phyloP scores from a whole-genome alignment of 37 sponge, comb jelly and placozoan genomes.

The Tethya wilhelma region DNA sequence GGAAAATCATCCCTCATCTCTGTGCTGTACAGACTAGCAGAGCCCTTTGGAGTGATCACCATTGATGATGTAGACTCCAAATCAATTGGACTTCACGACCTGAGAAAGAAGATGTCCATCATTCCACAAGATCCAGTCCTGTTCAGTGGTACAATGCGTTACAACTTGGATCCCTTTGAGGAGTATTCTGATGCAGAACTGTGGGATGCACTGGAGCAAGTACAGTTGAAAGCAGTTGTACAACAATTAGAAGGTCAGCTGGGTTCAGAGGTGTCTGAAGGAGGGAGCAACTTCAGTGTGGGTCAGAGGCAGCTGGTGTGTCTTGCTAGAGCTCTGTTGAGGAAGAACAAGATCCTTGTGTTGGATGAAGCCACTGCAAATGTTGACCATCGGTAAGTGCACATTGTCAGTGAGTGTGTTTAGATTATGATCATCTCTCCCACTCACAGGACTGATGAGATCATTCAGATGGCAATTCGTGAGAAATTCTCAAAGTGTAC shows the following conservation, averaged over 20 bases:
- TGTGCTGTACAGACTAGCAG: conserved; percentile 87
- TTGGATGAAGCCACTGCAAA: conserved; percentile 94
- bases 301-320: conserved; percentile 90
- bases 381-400: conserved; percentile 77
- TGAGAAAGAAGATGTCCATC: conserved; percentile 81
- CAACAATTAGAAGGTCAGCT: conserved; percentile 60
- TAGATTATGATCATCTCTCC: too few species aligned
- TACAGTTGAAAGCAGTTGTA: conserved; percentile 74
- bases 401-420: too few species aligned
- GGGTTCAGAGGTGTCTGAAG: conserved; percentile 68
- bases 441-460: conserved; percentile 79
- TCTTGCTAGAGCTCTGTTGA: conserved; percentile 82
- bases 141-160: conserved; percentile 89
- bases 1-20: conserved; percentile 90
- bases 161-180: conserved; percentile 92
- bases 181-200: conserved; percentile 68
- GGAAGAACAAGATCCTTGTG: conserved; percentile 79
- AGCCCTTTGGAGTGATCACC: conserved; percentile 75
- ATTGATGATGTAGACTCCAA: conserved; percentile 80
- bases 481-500: conserved; percentile 83
- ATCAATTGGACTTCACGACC: conserved; percentile 80
- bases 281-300: conserved; percentile 86
- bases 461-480: conserved; percentile 83
- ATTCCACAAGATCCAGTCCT: conserved; percentile 94
- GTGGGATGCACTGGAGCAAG: conserved; percentile 83